phyloP scores from a whole-genome alignment of 37 sponge, comb jelly and placozoan genomes.

The Eunapius fragilis region DNA sequence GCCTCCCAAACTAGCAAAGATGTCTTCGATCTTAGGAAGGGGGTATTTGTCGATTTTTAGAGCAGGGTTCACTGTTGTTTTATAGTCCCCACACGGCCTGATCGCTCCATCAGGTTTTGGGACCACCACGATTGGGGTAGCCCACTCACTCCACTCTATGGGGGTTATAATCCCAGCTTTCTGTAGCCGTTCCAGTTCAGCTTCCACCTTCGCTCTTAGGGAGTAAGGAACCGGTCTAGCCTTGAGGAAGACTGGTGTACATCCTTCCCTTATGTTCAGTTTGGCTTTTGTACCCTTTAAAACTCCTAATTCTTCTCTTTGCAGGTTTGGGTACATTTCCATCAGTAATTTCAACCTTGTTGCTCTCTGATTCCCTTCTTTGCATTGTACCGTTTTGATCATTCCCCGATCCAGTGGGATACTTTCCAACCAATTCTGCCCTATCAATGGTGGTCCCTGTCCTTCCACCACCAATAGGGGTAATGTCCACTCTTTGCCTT shows the following conservation, averaged over 20 bases:
- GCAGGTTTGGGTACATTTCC: not conserved
- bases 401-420: not conserved
- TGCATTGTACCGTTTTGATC: not conserved
- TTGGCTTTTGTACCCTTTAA: not conserved
- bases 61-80: constrained; percentile 27
- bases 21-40: constrained; percentile 32
- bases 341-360: not conserved
- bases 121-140: constrained; percentile 31
- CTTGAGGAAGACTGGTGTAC: not conserved
- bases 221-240: constrained; percentile 9
- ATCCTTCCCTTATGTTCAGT: not conserved
- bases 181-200: constrained; percentile 3
- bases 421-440: not conserved
- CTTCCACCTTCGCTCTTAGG: not conserved
- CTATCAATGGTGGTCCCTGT: too few relatives aligned
- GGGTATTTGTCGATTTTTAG: constrained; percentile 26
- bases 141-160: constrained; percentile 34
- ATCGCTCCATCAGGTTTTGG: constrained; percentile 21
- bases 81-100: constrained; percentile 43
- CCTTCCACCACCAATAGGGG: not conserved
- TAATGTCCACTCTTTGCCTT: not conserved
- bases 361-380: not conserved
- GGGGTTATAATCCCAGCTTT: constrained; percentile 9
- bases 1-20: constrained; percentile 22
- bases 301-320: constrained; percentile 4